These are phyloP conservation scores for Syrmaticus mikado DNA, from an alignment of 2,113 vertebrate genomes.

Conservation along the genomic window DNA sequence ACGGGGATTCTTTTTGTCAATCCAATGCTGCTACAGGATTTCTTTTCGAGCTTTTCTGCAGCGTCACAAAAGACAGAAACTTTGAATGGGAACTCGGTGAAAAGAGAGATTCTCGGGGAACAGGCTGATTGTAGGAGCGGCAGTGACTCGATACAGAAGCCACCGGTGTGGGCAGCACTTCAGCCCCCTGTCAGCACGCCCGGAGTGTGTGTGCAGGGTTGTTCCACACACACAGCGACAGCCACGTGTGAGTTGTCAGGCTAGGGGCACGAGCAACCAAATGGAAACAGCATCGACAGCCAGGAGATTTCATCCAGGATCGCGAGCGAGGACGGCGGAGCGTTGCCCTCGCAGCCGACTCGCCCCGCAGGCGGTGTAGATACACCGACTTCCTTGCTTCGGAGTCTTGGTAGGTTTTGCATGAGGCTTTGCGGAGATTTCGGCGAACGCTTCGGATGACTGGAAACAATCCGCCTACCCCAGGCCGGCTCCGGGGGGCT, in stretches of 20 bases:
- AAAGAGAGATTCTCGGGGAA: background rate
- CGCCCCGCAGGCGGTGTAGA: background rate
- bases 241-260: background rate
- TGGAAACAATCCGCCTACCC: accelerated
- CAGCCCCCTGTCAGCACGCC: background rate
- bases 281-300: background rate
- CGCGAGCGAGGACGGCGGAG: background rate
- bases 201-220: accelerated
- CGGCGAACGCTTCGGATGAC: accelerated
- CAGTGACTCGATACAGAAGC: background rate
- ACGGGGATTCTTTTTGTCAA: background rate
- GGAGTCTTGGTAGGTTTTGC: background rate
- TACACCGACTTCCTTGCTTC: background rate
- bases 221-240: background rate
- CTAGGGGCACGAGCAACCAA: background rate
- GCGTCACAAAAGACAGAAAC: background rate
- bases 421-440: background rate
- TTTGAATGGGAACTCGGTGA: background rate
- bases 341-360: background rate
- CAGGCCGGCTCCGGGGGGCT: background rate
- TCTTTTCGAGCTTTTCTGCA: background rate
- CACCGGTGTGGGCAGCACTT: background rate
- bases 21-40: background rate
- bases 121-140: background rate
- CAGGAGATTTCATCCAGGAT: background rate